Base-by-base conservation (phyloP, 1,140 invertebrate genomes). In the Helicoverpa armigera region DNA sequence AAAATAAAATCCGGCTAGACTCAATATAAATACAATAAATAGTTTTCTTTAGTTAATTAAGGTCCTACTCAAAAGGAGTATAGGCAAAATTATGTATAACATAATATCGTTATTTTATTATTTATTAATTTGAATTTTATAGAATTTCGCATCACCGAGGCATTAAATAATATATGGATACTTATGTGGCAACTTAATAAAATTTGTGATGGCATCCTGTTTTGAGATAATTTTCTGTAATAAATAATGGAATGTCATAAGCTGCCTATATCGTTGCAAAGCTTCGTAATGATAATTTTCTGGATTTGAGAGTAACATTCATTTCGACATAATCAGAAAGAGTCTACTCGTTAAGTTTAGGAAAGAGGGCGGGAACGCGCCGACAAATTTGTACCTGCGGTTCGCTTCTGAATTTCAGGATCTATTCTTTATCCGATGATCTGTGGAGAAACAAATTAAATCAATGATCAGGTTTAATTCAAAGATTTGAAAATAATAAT, bases 351-450 rank as follows among this genome's bases (percentile, higher is more conserved):
- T 65, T 65, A 53, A 53, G 48, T 53, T 29, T 63, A 53, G 14
- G 60, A 29, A 70, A 31, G 50, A 53, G 50, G 67, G 67, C 67
- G 67, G 18, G 75, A 53, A 50, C 60, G 61, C 75, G 60, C 75
- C 75, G 18, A 43, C 61, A 54, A 10, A 10, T 77, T 77, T 65
- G 60, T 63, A 77, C 61, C 75, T 77, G 73, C 82, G 86, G 79
- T 81, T 87, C 18, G 83, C 56, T 80, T 84, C 88, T 87, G 87
- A 87, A 77, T 90, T 92, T 94, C 91, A 94, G 85, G 91, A 93
- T 87, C 91, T 87, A 72, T 89, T 91, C 82, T 92, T 93, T 88
- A 94, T 88, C 84, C 91, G 89, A 89, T 93, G 91, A 87, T 87
- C 91, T 93, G 89, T 65, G 91, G 90, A 70, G 72, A 80, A 29